phyloP scores from a whole-genome alignment of 2,113 vertebrate genomes.

The Hypocryptadius cinnamomeus region DNA sequence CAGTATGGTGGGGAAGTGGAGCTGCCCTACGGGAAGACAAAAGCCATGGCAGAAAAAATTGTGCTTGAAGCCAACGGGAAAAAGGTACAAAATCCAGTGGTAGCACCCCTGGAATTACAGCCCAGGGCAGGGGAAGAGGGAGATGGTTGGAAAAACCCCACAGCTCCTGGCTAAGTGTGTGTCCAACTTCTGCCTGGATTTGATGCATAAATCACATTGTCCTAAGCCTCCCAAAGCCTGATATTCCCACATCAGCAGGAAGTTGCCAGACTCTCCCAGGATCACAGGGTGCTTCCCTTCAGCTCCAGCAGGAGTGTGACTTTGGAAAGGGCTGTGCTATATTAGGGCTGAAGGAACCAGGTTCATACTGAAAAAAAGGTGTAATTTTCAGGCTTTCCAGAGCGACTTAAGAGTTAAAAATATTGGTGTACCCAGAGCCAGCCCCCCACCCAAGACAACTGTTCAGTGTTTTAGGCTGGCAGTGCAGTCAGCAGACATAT shows the following conservation, averaged over 20 bases:
- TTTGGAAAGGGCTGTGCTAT: background rate
- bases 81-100: background rate
- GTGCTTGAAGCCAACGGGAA: background rate
- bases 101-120: background rate
- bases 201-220: background rate
- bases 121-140: background rate
- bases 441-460: background rate
- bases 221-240: background rate
- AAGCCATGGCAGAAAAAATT: conserved; percentile 16
- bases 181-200: background rate
- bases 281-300: background rate
- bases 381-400: background rate
- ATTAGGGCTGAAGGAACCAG: background rate
- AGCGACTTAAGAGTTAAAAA: background rate
- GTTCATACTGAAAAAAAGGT: background rate
- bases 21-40: conserved; percentile 45
- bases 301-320: background rate
- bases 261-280: background rate
- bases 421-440: background rate
- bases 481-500: background rate
- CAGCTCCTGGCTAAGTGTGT: background rate
- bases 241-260: background rate
- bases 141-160: background rate
- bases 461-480: background rate
- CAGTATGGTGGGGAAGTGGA: background rate